These are phyloP conservation scores for Cetoscarus ocellatus DNA, from an alignment of 2,797 vertebrate genomes.

Conservation along the genomic window DNA sequence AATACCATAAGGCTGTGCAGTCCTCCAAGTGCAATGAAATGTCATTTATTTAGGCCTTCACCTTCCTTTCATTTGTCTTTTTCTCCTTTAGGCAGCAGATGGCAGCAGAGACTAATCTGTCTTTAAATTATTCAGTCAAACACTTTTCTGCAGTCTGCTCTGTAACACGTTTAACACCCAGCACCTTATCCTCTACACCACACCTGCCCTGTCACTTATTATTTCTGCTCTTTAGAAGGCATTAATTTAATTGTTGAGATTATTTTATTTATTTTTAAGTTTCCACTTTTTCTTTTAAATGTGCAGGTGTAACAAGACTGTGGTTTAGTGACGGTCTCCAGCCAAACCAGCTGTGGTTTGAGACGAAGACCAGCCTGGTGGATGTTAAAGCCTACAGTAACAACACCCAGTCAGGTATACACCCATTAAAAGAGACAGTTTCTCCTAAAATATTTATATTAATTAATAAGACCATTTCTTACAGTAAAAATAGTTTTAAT, in stretches of 20 bases:
- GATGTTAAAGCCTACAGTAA: conserved; percentile 87
- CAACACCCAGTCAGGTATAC: conserved; percentile 88
- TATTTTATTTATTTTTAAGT: background rate
- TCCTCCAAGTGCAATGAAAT: background rate
- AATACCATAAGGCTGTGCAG: background rate
- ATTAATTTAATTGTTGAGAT: rapidly evolving
- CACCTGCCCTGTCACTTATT: background rate
- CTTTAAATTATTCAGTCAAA: conserved; percentile 27
- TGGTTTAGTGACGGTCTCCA: conserved; percentile 89
- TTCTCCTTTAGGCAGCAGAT: conserved; percentile 52
- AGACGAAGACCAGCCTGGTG: conserved; percentile 83
- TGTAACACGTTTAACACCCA: background rate
- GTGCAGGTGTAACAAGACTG: conserved; percentile 83
- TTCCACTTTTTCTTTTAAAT: background rate
- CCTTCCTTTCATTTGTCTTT: conserved; percentile 2
- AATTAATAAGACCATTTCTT: no score
- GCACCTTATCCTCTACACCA: background rate
- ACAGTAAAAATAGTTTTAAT: no score
- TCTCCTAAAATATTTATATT: no score
- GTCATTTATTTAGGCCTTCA: background rate
- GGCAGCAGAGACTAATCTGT: conserved; percentile 38
- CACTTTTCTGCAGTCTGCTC: conserved; percentile 2
- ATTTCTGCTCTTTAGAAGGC: background rate
- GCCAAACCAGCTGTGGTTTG: conserved; percentile 88
- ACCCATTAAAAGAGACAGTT: background rate